Conservation (phyloP, 2,113 vertebrate genomes). For the Saccopteryx leptura region DNA sequence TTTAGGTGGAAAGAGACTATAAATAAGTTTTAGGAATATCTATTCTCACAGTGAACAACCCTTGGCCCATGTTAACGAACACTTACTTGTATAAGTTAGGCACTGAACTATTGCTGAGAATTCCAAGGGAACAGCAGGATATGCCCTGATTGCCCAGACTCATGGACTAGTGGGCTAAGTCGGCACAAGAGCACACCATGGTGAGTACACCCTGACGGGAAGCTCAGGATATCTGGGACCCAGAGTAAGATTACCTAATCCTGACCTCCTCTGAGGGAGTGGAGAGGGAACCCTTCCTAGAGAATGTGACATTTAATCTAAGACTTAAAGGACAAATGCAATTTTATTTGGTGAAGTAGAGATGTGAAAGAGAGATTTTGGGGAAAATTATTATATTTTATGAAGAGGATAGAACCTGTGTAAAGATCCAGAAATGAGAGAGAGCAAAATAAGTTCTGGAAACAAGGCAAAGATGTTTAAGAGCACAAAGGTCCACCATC, state of each 20-base stretch:
- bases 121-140: too few species aligned
- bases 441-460: background rate
- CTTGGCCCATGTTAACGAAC: background rate
- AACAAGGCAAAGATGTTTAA: background rate
- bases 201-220: rapidly evolving
- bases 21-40: background rate
- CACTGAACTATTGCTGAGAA: background rate
- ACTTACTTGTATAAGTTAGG: background rate
- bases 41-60: background rate
- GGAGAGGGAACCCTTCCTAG: background rate
- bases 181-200: rapidly evolving
- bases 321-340: background rate
- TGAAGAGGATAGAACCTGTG: background rate
- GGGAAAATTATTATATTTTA: background rate
- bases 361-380: background rate
- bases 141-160: too few species aligned
- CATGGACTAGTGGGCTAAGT: background rate
- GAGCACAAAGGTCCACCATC: background rate
- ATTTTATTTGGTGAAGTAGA: background rate
- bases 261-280: background rate
- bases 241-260: background rate
- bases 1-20: background rate
- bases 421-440: background rate
- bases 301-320: background rate
- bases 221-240: background rate